Evolutionary conservation across 2,888 invertebrate species (phyloP), one percentile per base, ranked within the genome.

Genomic region (Melanophora roralis): DNA sequence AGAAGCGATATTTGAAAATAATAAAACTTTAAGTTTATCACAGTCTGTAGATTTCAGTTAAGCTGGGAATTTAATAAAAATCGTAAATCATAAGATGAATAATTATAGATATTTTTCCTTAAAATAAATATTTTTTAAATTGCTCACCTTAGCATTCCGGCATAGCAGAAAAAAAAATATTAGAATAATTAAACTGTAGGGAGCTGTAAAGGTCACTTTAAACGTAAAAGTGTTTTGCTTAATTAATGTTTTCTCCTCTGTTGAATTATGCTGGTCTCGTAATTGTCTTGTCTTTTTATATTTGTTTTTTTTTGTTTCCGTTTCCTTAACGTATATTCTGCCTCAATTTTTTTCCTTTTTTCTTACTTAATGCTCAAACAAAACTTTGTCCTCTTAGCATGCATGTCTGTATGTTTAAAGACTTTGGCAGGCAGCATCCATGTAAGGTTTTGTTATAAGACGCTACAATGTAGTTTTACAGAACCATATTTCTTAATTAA

Each of bases 401-500:
- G 1, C 16, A 12, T 27, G 2, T 36, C 9, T 59, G 14, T 49
- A 1, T 27, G 23, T 16, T 36, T 19, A 38, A 14, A 21, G 38
- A 32, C 45, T 45, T 32, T 38, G 8, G 8, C 51, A 45, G 43
- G 34, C 23, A n/a, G 43, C n/a, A 23, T 21, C 21, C 34, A 7
- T 34, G 19, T 32, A n/a, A 21, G 40, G 38, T 2, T 21, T 7
- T 45, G 19, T 32, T 38, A 14, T 62, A 27, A 47, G 12, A 9
- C 47, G 36, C 45, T 47, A 32, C 55, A 45, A 45, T 32, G 45
- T 49, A 21, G 49, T 43, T 34, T 34, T 36, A 49, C 12, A 55
- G 32, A 69, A 51, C 77, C 76, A 81, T 82, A 81, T 83, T 83
- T 83, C 83, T 83, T 83, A 82, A 83, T 83, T 83, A 83, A 82